Evolutionary conservation across 2,797 vertebrate genomes (phyloP), one percentile per base, ranked within the genome.

Genomic region (Argyrosomus regius): DNA sequence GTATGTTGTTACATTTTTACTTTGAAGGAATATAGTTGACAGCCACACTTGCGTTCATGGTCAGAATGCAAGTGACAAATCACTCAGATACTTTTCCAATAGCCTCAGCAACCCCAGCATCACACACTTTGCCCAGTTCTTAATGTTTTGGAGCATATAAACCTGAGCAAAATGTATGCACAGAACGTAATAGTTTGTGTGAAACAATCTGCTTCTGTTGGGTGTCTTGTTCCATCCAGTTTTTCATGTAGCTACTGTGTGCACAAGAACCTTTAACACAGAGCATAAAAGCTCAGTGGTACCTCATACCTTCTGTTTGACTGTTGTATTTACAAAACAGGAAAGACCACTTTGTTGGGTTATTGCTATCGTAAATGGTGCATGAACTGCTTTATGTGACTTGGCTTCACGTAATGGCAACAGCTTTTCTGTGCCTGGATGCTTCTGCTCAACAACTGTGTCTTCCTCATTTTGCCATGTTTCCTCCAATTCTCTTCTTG

Each of bases 391-490:
- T 78, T 72, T 64, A 57, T 75, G 78, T n/a, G 66, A 83, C 57
- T 66, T 65, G 71, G 53, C 52, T 58, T 78, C 66, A 58, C 61
- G 60, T 70, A 63, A 78, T 52, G 57, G 53, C 56, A 67, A 53
- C 46, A 68, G 74, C 67, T 61, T 80, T 43, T 77, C 68, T 79
- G 52, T 50, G 74, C 58, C 50, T 31, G 45, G 24, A 72, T 80
- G 66, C 64, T 65, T 81, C 75, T 53, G 75, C 26, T 86, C 77
- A 73, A 81, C 75, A 68, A 79, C 62, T 31, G 41, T 48, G 53
- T 82, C 78, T 85, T 86, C 86, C 84, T 76, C 82, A 82, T 82
- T 90, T 89, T 80, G 56, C 72, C 69, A 41, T 43, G 57, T 81
- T 90, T 83, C 85, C 84, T 83, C 72, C 70, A 62, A 76, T 79